A percentile compares a stretch with the other conserved stretches of the same genome.
Evolutionary conservation across 2,113 vertebrate species (phyloP).

Genomic region (Heliornis fulica): DNA sequence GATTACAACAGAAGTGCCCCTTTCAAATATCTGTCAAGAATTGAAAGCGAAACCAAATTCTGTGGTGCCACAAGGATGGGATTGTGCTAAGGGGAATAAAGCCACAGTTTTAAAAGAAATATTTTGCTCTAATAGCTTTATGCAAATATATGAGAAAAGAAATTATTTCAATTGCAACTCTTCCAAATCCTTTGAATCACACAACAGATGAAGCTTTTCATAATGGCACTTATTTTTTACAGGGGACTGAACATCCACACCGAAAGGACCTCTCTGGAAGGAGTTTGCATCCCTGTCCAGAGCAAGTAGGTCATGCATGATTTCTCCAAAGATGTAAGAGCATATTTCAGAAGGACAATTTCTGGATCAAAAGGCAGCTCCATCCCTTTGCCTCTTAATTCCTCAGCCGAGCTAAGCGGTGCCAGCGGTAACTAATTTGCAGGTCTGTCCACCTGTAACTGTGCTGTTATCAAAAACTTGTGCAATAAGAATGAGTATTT

Average conservation of each 20-base stretch:
- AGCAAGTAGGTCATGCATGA: background rate
- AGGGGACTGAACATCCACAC: background rate
- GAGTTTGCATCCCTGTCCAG: background rate
- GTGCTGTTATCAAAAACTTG: background rate
- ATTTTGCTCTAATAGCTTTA: background rate
- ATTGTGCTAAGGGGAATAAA: background rate
- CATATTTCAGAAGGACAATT: background rate
- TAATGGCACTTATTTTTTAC: background rate
- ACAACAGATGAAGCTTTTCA: background rate
- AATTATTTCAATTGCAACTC: background rate
- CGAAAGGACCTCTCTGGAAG: background rate
- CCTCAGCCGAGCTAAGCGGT: background rate
- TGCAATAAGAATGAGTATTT: background rate
- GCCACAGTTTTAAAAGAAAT: background rate
- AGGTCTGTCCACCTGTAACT: background rate
- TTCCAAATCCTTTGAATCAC: background rate
- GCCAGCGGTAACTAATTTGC: background rate
- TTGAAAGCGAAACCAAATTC: background rate
- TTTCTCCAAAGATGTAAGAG: conserved; percentile 7
- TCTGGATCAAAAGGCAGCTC: background rate
- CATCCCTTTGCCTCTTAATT: background rate
- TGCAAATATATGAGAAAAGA: background rate
- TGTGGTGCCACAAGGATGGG: background rate
- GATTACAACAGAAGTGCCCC: background rate
- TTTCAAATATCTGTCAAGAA: conserved; percentile 28